Conservation (phyloP, 1,140 invertebrate genomes). For the Scaptomyza hsui region DNA sequence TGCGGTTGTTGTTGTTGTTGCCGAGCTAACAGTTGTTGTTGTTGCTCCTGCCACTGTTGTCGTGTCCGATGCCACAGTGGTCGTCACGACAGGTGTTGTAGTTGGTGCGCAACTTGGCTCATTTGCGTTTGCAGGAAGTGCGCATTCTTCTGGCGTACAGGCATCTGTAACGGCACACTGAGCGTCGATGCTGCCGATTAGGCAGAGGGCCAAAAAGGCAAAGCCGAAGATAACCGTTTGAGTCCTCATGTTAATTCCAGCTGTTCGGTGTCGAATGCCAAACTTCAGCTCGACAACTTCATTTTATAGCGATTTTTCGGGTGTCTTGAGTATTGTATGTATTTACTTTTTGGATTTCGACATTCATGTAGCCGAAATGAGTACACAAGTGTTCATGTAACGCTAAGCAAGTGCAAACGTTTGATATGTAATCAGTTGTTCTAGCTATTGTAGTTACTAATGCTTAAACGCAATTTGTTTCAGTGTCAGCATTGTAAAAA, state of each 20-base stretch:
- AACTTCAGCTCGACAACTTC: background rate
- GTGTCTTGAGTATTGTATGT: background rate
- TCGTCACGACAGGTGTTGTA: background rate
- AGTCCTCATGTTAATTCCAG: too few species aligned
- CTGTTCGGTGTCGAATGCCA: background rate
- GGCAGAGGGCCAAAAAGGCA: too few species aligned
- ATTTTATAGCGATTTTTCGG: conserved; percentile 22
- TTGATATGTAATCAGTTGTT: conserved; percentile 32
- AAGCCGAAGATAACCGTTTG: too few species aligned
- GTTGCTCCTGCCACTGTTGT: background rate
- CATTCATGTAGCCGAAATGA: conserved; percentile 2
- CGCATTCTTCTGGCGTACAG: too few species aligned
- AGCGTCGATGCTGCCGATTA: too few species aligned
- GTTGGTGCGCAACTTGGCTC: background rate
- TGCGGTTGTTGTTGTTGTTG: background rate
- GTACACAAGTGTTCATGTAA: conserved; percentile 22
- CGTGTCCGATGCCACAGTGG: background rate
- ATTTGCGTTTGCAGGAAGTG: too few species aligned
- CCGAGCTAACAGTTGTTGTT: background rate
- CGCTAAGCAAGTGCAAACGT: background rate
- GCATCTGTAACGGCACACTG: too few species aligned
- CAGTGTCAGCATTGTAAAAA: conserved; percentile 12
- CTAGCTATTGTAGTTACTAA: background rate
- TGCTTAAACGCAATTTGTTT: background rate
- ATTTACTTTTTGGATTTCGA: background rate